Percentiles rank a stretch among this genome's conserved stretches.
Evolutionary conservation across 2,113 vertebrate genomes (phyloP).

Genomic region (Pseudorhombus dupliciocellatus): DNA sequence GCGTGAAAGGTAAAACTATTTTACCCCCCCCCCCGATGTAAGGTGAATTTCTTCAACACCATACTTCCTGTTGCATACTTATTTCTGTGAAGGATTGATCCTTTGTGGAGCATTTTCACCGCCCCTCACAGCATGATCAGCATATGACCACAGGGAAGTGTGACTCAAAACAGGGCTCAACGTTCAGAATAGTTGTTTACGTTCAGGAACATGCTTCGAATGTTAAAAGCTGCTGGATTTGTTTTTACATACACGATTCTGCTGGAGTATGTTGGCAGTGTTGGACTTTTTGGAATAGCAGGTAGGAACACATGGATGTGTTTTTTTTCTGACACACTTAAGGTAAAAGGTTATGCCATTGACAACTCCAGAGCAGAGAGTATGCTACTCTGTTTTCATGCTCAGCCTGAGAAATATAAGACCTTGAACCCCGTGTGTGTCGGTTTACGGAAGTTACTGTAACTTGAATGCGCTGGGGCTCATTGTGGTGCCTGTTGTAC

Average conservation of each 20-base stretch:
- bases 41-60: slow-evolving; percentile 36
- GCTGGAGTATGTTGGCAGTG: slow-evolving; percentile 6
- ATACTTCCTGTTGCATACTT: slow-evolving; percentile 23
- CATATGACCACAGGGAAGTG: slow-evolving; percentile 58
- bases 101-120: slow-evolving; percentile 76
- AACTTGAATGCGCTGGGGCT: neutral
- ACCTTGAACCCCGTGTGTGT: too few relatives aligned
- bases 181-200: slow-evolving; percentile 19
- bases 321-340: neutral
- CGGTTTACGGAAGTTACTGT: too few relatives aligned
- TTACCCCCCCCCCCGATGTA: slow-evolving; percentile 7
- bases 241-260: neutral
- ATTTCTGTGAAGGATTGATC: slow-evolving; percentile 31
- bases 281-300: slow-evolving; percentile 43
- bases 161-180: slow-evolving; percentile 29
- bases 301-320: slow-evolving; percentile 41
- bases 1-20: slow-evolving; percentile 8
- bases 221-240: neutral
- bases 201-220: neutral
- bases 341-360: too few relatives aligned
- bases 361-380: neutral
- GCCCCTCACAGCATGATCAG: slow-evolving; percentile 52
- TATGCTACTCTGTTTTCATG: neutral
- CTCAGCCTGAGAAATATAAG: neutral
- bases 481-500: neutral